A percentile compares a stretch with the other conserved stretches of the same genome.
These are phyloP conservation scores for Drosophila seclusa DNA, from an alignment of 2,888 invertebrate genomes.

Conservation along the genomic window DNA sequence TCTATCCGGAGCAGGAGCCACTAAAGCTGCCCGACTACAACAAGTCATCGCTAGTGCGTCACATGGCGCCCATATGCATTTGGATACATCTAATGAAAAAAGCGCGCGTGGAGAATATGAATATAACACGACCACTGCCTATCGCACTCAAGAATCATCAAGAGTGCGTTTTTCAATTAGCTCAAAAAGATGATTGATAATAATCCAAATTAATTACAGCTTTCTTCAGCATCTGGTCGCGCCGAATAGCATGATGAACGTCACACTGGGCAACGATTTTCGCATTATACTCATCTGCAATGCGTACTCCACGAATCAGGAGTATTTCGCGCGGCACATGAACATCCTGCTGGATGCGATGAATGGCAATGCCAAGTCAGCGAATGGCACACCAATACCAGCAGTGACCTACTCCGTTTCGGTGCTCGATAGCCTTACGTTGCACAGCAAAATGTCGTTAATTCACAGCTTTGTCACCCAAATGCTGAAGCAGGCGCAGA, in stretches of 20 bases:
- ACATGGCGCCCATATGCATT: constrained; percentile 97
- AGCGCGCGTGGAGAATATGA: constrained; percentile 94
- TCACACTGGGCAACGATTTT: constrained; percentile 94
- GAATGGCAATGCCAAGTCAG: constrained; percentile 89
- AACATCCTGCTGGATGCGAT: constrained; percentile 95
- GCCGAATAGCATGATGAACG: constrained; percentile 89
- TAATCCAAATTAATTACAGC: constrained; percentile 84
- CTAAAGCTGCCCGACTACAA: constrained; percentile 95
- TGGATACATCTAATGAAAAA: constrained; percentile 98
- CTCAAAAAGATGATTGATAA: neutral
- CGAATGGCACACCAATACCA: constrained; percentile 87
- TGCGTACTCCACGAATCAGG: constrained; percentile 96
- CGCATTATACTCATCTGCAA: constrained; percentile 96
- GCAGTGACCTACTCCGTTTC: constrained; percentile 96
- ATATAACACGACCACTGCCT: constrained; percentile 91
- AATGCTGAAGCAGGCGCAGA: constrained; percentile 95
- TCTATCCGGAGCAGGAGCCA: constrained; percentile 97
- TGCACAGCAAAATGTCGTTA: constrained; percentile 97
- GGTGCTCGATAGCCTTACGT: constrained; percentile 95
- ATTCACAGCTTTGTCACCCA: constrained; percentile 94
- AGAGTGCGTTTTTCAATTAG: constrained; percentile 86
- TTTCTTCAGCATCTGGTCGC: constrained; percentile 94
- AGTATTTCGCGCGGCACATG: constrained; percentile 96
- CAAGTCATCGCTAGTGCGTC: constrained; percentile 88
- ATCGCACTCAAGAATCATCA: constrained; percentile 92